phyloP scores from a whole-genome alignment of 2,797 vertebrate genomes.

The Poecilia wingei region DNA sequence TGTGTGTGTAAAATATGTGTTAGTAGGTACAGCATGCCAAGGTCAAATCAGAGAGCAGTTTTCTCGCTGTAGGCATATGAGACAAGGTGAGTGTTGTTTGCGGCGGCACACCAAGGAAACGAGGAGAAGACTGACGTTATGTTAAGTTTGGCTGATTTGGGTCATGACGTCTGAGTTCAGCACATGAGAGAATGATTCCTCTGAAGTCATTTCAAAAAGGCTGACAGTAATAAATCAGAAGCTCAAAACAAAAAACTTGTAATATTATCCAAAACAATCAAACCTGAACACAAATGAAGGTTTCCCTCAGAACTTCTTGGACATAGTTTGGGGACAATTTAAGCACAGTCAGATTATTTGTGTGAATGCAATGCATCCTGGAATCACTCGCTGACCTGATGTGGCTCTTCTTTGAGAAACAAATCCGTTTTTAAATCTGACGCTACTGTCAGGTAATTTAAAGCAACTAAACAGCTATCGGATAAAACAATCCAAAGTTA shows the following conservation, averaged over 20 bases:
- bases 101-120: conserved; percentile 31
- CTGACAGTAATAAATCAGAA: conserved; percentile 33
- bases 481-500: neutral
- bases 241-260: neutral
- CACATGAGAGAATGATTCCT: conserved; percentile 45
- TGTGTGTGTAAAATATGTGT: conserved; percentile 44
- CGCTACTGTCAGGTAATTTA: neutral
- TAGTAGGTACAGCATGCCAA: neutral
- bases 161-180: conserved; percentile 58
- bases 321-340: neutral
- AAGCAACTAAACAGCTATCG: neutral
- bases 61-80: neutral
- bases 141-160: conserved; percentile 61
- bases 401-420: neutral
- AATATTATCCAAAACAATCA: neutral
- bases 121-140: conserved; percentile 56
- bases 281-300: neutral
- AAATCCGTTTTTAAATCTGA: neutral
- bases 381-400: neutral
- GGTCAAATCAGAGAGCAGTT: neutral
- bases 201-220: conserved; percentile 29
- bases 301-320: neutral
- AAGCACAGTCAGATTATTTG: neutral
- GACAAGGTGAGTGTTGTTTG: conserved; percentile 3
- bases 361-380: neutral